phyloP scores from a whole-genome alignment of 2,113 vertebrate species.

The Scolopax mira region DNA sequence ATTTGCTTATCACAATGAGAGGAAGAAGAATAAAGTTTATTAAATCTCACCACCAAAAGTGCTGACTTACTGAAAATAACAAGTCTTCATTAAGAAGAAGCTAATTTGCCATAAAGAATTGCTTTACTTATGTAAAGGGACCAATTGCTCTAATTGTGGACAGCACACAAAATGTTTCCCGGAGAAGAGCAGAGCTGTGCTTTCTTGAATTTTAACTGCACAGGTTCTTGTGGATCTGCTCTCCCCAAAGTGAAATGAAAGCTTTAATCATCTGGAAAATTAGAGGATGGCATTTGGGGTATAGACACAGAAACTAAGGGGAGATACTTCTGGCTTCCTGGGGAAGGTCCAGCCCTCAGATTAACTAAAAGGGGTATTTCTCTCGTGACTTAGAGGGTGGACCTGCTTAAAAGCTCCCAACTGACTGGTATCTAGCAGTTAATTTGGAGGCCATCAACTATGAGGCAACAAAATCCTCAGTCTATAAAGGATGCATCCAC shows the following conservation, averaged over 20 bases:
- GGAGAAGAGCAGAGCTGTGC: background rate
- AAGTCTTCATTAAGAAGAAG: conserved; percentile 41
- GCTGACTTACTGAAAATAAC: conserved; percentile 35
- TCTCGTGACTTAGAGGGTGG: background rate
- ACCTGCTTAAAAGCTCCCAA: background rate
- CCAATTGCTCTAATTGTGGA: background rate
- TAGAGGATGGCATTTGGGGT: background rate
- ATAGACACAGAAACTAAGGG: background rate
- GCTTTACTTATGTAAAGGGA: background rate
- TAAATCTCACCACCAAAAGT: conserved; percentile 11
- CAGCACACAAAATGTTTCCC: background rate
- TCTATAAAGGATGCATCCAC: background rate
- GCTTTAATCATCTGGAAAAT: background rate
- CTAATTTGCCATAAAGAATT: conserved; percentile 43
- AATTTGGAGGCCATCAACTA: background rate
- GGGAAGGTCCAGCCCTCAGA: background rate
- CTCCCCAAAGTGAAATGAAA: background rate
- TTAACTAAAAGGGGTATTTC: background rate
- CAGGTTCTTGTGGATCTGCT: background rate
- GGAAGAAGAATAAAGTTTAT: conserved; percentile 46
- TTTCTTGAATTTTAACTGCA: background rate
- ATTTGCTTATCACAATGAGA: conserved; percentile 31
- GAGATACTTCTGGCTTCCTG: background rate
- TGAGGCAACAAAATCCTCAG: background rate
- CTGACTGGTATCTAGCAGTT: background rate